Percentiles rank a stretch among this genome's conserved stretches.
Evolutionary conservation across 2,797 vertebrate genomes (phyloP).

Genomic region (Hydrophis major): DNA sequence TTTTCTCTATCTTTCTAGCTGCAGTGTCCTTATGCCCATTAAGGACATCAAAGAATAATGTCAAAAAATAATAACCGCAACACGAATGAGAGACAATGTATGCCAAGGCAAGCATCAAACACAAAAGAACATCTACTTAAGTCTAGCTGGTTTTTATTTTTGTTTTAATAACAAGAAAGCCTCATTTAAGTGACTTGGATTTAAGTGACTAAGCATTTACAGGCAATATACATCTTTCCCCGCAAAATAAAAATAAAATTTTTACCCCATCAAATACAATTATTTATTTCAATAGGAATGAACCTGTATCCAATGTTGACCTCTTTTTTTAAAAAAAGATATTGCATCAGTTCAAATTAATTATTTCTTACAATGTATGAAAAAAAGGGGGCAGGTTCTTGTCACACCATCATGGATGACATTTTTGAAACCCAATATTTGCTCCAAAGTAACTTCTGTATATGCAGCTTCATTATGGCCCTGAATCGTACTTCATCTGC

Average conservation of each 20-base stretch:
- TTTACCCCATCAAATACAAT: not conserved
- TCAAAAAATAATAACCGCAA: constrained; percentile 27
- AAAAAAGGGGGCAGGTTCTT: not conserved
- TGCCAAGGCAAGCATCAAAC: constrained; percentile 1
- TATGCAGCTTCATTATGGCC: not conserved
- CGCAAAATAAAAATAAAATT: not conserved
- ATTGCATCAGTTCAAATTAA: not conserved
- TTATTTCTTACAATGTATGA: not conserved
- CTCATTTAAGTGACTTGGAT: not conserved
- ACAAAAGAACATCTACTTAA: constrained; percentile 16
- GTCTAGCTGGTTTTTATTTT: constrained; percentile 4
- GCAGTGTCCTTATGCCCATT: constrained; percentile 20
- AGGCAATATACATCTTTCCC: not conserved
- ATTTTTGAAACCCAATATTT: not conserved
- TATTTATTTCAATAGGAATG: not conserved
- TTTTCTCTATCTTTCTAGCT: not conserved
- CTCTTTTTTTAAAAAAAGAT: not conserved
- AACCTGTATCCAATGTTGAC: not conserved
- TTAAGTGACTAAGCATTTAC: not conserved
- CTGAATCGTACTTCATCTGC: not conserved
- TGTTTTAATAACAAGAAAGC: constrained; percentile 1
- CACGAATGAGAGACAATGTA: not conserved
- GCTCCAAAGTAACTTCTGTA: not conserved
- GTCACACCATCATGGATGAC: not conserved
- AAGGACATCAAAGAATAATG: constrained; percentile 26